These are phyloP conservation scores for Chelon auratus DNA, from an alignment of 2,797 vertebrate species.

Conservation along the genomic window DNA sequence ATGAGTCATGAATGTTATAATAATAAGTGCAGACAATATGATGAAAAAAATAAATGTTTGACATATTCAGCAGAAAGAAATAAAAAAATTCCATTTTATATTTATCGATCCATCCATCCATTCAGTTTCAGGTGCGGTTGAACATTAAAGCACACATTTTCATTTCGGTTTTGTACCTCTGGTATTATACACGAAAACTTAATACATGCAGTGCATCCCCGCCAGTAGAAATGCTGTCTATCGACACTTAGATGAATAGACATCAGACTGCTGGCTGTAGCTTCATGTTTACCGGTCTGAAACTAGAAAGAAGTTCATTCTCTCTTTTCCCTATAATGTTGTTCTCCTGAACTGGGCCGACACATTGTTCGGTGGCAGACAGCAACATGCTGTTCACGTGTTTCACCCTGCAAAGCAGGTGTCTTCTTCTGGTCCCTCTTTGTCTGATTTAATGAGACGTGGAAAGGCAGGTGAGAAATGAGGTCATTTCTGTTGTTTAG, in stretches of 20 bases:
- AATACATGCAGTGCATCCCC: too few species aligned
- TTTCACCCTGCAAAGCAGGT: conserved; percentile 40
- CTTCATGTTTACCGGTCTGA: neutral
- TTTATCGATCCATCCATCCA: neutral
- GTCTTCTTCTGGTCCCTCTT: conserved; percentile 32
- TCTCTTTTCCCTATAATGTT: neutral
- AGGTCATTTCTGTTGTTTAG: conserved; percentile 74
- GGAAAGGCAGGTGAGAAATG: conserved; percentile 40
- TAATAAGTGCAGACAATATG: neutral
- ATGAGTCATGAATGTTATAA: conserved; percentile 20
- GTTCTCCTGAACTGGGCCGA: conserved; percentile 15
- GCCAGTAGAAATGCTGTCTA: neutral
- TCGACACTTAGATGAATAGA: neutral
- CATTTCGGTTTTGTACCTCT: too few species aligned
- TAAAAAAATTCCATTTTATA: neutral
- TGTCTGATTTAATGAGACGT: conserved; percentile 63
- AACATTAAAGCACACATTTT: too few species aligned
- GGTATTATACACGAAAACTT: too few species aligned
- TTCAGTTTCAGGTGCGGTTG: too few species aligned
- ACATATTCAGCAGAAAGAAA: conserved; percentile 9
- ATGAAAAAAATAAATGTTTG: neutral
- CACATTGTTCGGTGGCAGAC: neutral
- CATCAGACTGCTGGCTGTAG: neutral
- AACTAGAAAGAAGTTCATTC: neutral
- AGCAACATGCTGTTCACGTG: conserved; percentile 34